Evolutionary conservation across 1,140 invertebrate genomes (phyloP).

Genomic region (Hypsibius dujardini): DNA sequence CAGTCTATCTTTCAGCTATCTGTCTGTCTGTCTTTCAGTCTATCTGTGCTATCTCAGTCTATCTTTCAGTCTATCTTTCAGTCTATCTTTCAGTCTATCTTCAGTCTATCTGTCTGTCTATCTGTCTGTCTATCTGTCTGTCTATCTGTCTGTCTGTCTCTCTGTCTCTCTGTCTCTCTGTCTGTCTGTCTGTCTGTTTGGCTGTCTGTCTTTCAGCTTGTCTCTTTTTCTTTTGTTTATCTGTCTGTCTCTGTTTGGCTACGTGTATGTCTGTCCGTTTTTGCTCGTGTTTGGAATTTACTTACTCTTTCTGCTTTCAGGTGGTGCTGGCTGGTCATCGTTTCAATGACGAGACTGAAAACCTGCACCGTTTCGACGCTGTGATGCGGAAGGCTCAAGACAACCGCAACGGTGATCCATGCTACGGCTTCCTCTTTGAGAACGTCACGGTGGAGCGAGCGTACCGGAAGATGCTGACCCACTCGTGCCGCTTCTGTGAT

Average conservation of each 20-base stretch:
- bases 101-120: too few relatives aligned
- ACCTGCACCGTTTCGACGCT: neutral
- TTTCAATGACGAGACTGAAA: neutral
- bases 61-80: neutral
- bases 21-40: neutral
- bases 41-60: neutral
- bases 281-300: too few relatives aligned
- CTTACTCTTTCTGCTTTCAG: neutral
- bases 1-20: too few relatives aligned
- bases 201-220: too few relatives aligned
- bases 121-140: too few relatives aligned
- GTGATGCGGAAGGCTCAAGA: neutral
- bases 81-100: neutral
- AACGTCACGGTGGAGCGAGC: neutral
- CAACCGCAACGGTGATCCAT: neutral
- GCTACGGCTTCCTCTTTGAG: constrained; percentile 11
- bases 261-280: too few relatives aligned
- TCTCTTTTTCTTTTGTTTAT: too few relatives aligned
- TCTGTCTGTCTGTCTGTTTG: too few relatives aligned
- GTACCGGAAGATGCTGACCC: constrained; percentile 10
- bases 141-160: too few relatives aligned
- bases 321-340: constrained; percentile 12
- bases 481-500: constrained; percentile 7
- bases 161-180: too few relatives aligned
- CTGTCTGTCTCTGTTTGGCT: too few relatives aligned